Evolutionary conservation across 2,888 invertebrate genomes (phyloP).

Genomic region (Sussaba pulchella): DNA sequence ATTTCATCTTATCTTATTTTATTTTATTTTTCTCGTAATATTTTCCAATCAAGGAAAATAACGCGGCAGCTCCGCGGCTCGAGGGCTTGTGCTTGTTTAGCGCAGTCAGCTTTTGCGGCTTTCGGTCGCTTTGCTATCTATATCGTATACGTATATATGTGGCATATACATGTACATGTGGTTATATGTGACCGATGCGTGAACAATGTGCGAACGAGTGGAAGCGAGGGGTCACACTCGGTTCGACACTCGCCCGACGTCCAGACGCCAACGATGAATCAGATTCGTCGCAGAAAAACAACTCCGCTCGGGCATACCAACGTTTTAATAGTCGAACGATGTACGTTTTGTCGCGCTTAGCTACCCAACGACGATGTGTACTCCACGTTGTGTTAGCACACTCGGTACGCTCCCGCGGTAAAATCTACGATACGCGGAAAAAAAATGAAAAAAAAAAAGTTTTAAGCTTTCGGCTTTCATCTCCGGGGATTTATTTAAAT

Average conservation of each 20-base stretch:
- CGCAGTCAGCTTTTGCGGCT: constrained; percentile 20
- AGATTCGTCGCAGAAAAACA: constrained; percentile 62
- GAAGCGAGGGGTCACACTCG: constrained; percentile 50
- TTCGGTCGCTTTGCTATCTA: constrained; percentile 3
- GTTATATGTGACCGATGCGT: constrained; percentile 37
- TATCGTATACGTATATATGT: constrained; percentile 24
- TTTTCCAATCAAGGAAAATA: constrained; percentile 24
- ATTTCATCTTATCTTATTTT: no score
- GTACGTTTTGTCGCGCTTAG: constrained; percentile 3
- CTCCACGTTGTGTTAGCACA: no score
- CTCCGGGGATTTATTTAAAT: no score
- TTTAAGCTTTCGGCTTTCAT: no score
- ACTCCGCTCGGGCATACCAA: constrained; percentile 47
- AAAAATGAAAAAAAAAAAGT: no score
- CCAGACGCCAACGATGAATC: constrained; percentile 62
- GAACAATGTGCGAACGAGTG: constrained; percentile 51
- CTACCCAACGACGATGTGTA: not conserved
- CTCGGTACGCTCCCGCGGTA: no score
- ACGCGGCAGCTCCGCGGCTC: constrained; percentile 16
- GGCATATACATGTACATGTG: constrained; percentile 35
- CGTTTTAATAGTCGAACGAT: constrained; percentile 17
- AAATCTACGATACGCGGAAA: no score
- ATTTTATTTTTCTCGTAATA: constrained; percentile 4
- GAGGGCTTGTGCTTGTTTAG: constrained; percentile 2
- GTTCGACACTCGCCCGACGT: constrained; percentile 34